A percentile compares a stretch with the other conserved stretches of the same genome.
phyloP scores from a whole-genome alignment of 2,113 vertebrate species.

The Mesoclemmys tuberculata region DNA sequence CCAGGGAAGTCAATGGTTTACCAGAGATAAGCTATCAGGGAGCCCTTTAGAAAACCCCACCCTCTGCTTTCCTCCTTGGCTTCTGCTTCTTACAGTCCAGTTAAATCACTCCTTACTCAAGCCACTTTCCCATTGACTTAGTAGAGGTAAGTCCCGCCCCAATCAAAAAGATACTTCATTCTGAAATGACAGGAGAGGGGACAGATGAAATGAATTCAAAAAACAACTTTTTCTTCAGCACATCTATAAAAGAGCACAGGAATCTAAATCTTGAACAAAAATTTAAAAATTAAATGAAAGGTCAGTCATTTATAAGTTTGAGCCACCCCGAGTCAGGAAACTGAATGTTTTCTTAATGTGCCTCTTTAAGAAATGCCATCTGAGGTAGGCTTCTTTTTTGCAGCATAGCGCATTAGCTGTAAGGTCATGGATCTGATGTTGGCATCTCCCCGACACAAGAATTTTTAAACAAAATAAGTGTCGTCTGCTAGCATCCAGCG shows the following conservation, averaged over 20 bases:
- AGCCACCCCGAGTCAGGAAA: not conserved
- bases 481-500: slow-evolving; percentile 17
- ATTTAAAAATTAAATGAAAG: not conserved
- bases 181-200: not conserved
- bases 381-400: not conserved
- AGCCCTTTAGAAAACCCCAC: not conserved
- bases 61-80: not conserved
- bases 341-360: not conserved
- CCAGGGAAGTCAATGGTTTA: not conserved
- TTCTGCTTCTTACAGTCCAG: no score
- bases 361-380: not conserved
- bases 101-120: fast-evolving
- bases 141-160: fast-evolving
- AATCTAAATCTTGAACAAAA: not conserved
- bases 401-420: not conserved
- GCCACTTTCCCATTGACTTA: not conserved
- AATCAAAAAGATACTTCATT: fast-evolving
- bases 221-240: not conserved
- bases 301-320: not conserved
- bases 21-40: not conserved
- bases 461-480: slow-evolving; percentile 53
- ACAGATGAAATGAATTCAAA: not conserved
- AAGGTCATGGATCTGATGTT: not conserved
- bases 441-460: not conserved
- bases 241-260: not conserved